A percentile compares a stretch with the other conserved stretches of the same genome.
phyloP scores from a whole-genome alignment of 2,797 vertebrate species.

The Ceryle rudis region DNA sequence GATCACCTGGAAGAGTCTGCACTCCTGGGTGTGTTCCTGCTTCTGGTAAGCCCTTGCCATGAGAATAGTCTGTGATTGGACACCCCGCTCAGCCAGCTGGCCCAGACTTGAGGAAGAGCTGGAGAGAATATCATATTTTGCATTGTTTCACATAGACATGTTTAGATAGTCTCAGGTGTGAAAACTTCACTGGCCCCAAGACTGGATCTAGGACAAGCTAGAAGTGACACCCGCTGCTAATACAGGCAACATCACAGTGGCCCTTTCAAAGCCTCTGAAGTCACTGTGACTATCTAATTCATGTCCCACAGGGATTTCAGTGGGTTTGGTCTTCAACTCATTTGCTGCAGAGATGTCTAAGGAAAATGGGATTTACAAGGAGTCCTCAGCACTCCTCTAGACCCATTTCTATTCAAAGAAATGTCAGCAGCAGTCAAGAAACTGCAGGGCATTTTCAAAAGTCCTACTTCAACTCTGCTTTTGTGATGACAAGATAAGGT shows the following conservation, averaged over 20 bases:
- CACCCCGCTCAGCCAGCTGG: not conserved
- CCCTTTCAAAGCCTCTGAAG: not conserved
- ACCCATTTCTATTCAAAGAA: not conserved
- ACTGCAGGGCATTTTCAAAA: not conserved
- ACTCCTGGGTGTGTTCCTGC: not conserved
- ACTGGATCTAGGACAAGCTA: not conserved
- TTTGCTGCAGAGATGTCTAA: not conserved
- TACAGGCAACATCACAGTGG: not conserved
- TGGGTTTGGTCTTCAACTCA: not conserved
- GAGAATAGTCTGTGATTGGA: not conserved
- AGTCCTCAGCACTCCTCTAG: not conserved
- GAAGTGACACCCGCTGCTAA: not conserved
- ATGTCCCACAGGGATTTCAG: not conserved
- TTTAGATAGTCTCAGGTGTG: not conserved
- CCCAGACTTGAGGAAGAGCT: not conserved
- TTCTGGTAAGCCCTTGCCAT: not conserved
- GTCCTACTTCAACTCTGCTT: not conserved
- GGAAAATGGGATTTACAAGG: not conserved
- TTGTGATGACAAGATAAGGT: not conserved
- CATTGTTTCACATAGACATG: not conserved
- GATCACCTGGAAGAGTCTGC: fast-evolving
- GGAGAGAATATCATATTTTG: fast-evolving
- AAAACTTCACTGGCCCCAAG: not conserved
- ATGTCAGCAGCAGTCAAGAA: not conserved
- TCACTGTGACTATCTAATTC: not conserved